Base-by-base conservation (phyloP, 2,888 invertebrate species). In the Didymodactylos carnosus region DNA sequence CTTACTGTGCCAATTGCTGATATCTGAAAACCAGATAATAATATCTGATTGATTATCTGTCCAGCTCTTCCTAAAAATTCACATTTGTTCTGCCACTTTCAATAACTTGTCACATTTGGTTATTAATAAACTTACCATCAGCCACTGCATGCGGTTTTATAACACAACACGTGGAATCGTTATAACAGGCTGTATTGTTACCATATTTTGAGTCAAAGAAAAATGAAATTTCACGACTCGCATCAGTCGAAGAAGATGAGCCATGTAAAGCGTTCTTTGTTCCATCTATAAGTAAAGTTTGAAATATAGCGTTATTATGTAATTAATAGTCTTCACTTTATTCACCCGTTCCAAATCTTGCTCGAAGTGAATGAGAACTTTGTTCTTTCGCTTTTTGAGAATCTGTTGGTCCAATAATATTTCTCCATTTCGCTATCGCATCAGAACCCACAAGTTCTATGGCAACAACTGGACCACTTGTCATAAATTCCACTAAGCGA, bases 111-210 rank as follows among this genome's bases (percentile, higher is more conserved):
- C 16, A 23, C n/a, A 19, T 39, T 27, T 13, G n/a, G 14, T 23
- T 16, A 62, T 35, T 27, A 13, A 27, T 25, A 19, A 75, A 46
- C n/a, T 69, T 49, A 16, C 53, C 89, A 80, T 89, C 89, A 77
- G 88, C 86, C 8, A 94, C 85, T 16, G 90, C 90, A 83, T 94
- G 94, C 0, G 94, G 94, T 82, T 94, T 94, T 69, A 94, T 88
- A 72, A 94, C 85, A 79, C 90, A 91, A 76, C 83, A 84, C 7
- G 84, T 84, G 43, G 80, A 81, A 72, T 82, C 80, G 11, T 76
- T 75, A 76, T 80, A 80, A 16, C 78, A 77, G 27, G 83, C 82
- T 25, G 84, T 82, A 76, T 81, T 81, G 43, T n/a, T 77, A 78
- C 75, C 80, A 77, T 29, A 77, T 75, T 13, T 79, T 76, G 53